Base-by-base conservation (phyloP, 2,113 vertebrate species). In the Rafetus swinhoei region DNA sequence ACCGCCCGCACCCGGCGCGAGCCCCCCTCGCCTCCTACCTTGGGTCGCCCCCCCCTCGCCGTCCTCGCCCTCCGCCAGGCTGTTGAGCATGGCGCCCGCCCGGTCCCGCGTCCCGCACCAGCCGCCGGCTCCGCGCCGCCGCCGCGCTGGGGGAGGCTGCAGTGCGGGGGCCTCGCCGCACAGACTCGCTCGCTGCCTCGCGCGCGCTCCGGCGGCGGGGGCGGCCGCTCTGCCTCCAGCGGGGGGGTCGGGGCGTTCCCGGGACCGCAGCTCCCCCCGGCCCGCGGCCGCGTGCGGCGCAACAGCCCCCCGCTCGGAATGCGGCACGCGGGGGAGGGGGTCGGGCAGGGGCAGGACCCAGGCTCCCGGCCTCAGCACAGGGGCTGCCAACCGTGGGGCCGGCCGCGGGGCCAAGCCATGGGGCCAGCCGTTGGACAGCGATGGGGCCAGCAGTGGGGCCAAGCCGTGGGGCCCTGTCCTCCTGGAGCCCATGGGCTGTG, bases 41-140 rank as follows among this genome's bases (percentile, higher is more conserved):
- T 99, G 99, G 95, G 99, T 99, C 94, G 98, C 98, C 96, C 98
- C 99, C 96, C 99, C 99, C 93, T 99, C 99, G 97, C 98, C 99
- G 97, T 99, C 99, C 98, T 99, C 99, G 93, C 99, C 99, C 97
- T 99, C 99, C 92, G 99, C 99, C 98, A 99, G 98, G 98, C 99
- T 99, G 98, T 99, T 99, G 89, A 99, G 99, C 99, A 99, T 99
- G 98, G 98, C 98, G 97, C 97, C 97, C 94, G 96, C 96, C 39
- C 39, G 39, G 39, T 93, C 94, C 80, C 60, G 27, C 21, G 21
- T 59, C 22, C 22, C 59, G 5, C 62, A 18, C 57, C 60, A 14
- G 27, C 27, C 60, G 60, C 60, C 60, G 60, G 53, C 80, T 77
- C 19, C 88, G 53, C 24, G 24, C 53, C n/a, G 53, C 50, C 54